Evolutionary conservation across 2,113 vertebrate species (phyloP).

Genomic region (Eubucco bourcierii): DNA sequence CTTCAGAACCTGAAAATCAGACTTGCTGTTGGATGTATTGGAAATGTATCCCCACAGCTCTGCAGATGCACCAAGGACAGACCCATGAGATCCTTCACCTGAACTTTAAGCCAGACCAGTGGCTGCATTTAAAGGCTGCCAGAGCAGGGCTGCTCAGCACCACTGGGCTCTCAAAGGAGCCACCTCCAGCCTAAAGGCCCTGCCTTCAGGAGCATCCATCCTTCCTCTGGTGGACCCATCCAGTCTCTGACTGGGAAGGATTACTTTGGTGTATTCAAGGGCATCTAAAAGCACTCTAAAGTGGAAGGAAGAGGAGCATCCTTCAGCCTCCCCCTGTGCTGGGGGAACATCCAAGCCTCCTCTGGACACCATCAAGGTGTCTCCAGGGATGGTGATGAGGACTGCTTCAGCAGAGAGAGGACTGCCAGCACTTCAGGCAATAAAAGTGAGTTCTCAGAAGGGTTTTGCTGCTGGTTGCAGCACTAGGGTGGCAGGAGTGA

Average conservation of each 20-base stretch:
- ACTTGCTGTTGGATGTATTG: not conserved
- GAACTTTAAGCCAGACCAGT: not conserved
- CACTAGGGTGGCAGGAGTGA: not conserved
- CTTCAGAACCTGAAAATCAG: not conserved
- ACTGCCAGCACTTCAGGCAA: not conserved
- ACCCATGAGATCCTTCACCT: fast-evolving
- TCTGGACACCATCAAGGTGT: not conserved
- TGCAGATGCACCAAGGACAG: not conserved
- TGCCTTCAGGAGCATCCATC: not conserved
- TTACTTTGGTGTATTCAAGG: fast-evolving
- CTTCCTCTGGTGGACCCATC: not conserved
- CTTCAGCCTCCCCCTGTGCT: not conserved
- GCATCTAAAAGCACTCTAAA: not conserved
- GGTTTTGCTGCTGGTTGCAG: not conserved
- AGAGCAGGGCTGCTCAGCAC: not conserved
- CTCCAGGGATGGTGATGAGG: fast-evolving
- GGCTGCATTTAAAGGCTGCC: not conserved
- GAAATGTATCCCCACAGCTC: not conserved
- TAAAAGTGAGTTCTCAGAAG: not conserved
- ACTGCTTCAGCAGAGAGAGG: not conserved
- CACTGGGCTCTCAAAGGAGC: fast-evolving
- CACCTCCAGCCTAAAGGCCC: not conserved
- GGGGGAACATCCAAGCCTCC: not conserved
- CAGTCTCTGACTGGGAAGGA: not conserved
- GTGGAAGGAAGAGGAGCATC: not conserved